Conservation (phyloP, 2,888 invertebrate species). For the Leptogaster cylindrica region DNA sequence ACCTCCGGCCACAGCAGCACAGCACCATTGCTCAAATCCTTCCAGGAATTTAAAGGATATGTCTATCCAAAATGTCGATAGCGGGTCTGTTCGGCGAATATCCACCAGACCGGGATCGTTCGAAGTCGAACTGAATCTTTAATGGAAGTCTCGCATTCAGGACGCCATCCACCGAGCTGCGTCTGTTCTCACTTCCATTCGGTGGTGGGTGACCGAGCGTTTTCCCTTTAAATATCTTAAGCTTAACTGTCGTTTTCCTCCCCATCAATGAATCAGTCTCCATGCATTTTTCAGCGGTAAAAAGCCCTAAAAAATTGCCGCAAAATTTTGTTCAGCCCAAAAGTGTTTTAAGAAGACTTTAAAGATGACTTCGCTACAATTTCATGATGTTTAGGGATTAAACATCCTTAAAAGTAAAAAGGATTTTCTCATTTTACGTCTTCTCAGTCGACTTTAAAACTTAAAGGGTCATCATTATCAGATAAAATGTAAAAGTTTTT, state of each 20-base stretch:
- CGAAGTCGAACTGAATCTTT: slow-evolving; percentile 19
- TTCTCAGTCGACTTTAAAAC: slow-evolving; percentile 13
- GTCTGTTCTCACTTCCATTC: slow-evolving; percentile 11
- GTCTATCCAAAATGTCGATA: slow-evolving; percentile 11
- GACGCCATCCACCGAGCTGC: slow-evolving; percentile 1
- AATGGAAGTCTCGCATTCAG: slow-evolving; percentile 18
- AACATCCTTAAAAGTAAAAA: slow-evolving; percentile 11
- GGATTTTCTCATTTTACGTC: slow-evolving; percentile 33
- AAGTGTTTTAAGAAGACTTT: slow-evolving; percentile 36
- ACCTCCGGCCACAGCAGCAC: slow-evolving; percentile 1
- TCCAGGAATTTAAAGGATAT: slow-evolving; percentile 24
- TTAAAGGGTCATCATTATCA: slow-evolving; percentile 35
- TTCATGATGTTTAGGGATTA: slow-evolving; percentile 27
- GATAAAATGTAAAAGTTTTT: slow-evolving; percentile 36
- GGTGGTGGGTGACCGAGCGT: slow-evolving; percentile 4
- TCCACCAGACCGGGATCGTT: slow-evolving; percentile 5
- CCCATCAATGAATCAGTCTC: slow-evolving; percentile 36
- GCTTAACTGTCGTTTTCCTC: slow-evolving; percentile 27
- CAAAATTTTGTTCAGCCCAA: slow-evolving; percentile 35
- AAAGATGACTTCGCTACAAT: slow-evolving; percentile 27
- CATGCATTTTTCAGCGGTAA: slow-evolving; percentile 33
- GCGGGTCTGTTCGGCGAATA: background rate
- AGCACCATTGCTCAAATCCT: slow-evolving; percentile 30
- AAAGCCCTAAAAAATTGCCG: slow-evolving; percentile 21
- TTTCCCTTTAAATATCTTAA: slow-evolving; percentile 38